A percentile compares a stretch with the other conserved stretches of the same genome.
These are phyloP conservation scores for Tuberolachnus salignus DNA, from an alignment of 2,888 invertebrate species.

Conservation along the genomic window DNA sequence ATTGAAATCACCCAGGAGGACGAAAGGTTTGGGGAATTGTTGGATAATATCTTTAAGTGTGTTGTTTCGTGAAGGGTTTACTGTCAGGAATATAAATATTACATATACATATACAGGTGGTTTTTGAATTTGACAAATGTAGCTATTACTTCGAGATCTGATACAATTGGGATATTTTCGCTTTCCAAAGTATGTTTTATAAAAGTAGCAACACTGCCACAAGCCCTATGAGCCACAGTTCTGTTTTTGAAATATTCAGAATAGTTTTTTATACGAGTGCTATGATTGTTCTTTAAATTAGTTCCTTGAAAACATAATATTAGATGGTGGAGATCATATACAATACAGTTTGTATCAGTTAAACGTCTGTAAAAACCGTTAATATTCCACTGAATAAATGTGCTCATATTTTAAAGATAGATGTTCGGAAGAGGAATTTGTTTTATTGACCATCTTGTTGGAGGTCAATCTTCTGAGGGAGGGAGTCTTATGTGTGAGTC, in stretches of 20 bases:
- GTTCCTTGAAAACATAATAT: slow-evolving; percentile 15
- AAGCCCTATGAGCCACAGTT: background rate
- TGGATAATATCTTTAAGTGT: background rate
- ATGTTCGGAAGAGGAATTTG: too few species aligned
- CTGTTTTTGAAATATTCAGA: background rate
- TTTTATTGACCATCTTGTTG: too few species aligned
- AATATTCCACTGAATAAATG: slow-evolving; percentile 16
- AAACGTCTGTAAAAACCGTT: slow-evolving; percentile 18
- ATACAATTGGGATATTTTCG: too few species aligned
- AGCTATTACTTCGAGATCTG: background rate
- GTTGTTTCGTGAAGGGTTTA: background rate
- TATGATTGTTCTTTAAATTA: background rate
- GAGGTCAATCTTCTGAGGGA: too few species aligned
- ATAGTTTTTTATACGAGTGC: background rate
- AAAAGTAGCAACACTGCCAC: background rate
- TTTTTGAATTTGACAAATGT: background rate
- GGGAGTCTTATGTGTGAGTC: background rate
- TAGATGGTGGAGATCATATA: background rate
- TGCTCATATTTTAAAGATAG: background rate
- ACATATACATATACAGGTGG: background rate
- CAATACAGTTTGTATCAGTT: background rate
- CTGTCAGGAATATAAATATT: background rate
- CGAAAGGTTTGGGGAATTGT: background rate
- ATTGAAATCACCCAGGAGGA: background rate
- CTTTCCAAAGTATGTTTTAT: too few species aligned